A percentile compares a stretch with the other conserved stretches of the same genome.
phyloP scores from a whole-genome alignment of 2,888 invertebrate species.

The Andrena hattorfiana region DNA sequence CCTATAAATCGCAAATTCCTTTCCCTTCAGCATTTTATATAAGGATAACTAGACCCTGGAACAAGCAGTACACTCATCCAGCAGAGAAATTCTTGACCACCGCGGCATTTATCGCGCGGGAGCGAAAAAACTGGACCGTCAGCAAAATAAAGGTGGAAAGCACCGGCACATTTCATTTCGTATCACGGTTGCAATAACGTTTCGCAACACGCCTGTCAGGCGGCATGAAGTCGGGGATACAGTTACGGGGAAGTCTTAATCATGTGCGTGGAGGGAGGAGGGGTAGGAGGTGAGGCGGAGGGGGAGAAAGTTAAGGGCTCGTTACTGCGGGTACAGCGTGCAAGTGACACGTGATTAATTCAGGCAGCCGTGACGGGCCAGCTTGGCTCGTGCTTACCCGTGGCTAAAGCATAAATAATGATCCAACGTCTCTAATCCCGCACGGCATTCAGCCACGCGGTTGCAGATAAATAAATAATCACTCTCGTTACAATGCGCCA shows the following conservation, averaged over 20 bases:
- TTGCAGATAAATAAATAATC: conserved; percentile 62
- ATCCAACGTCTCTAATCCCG: conserved; percentile 67
- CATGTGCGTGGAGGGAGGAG: background rate
- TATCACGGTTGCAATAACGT: background rate
- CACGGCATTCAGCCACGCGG: conserved; percentile 50
- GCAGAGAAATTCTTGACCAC: background rate
- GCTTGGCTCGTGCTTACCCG: conserved; percentile 34
- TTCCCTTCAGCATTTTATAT: too few species aligned
- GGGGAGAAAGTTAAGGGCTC: conserved; percentile 44
- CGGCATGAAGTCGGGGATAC: background rate
- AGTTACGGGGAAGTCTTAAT: conserved; percentile 43
- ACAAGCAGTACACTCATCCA: background rate
- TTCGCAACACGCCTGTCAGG: background rate
- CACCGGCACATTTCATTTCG: conserved; percentile 7
- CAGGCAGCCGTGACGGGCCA: conserved; percentile 39
- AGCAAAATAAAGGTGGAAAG: conserved; percentile 15
- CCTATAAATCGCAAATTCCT: too few species aligned
- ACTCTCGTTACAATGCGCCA: conserved; percentile 55
- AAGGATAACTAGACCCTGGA: too few species aligned
- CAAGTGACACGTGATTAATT: conserved; percentile 64
- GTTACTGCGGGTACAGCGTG: conserved; percentile 45
- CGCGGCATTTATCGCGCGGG: background rate
- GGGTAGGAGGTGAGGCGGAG: background rate
- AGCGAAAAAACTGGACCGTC: conserved; percentile 6
- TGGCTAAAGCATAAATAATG: conserved; percentile 67